phyloP scores from a whole-genome alignment of 2,888 invertebrate species.

The Conchocele bisecta region DNA sequence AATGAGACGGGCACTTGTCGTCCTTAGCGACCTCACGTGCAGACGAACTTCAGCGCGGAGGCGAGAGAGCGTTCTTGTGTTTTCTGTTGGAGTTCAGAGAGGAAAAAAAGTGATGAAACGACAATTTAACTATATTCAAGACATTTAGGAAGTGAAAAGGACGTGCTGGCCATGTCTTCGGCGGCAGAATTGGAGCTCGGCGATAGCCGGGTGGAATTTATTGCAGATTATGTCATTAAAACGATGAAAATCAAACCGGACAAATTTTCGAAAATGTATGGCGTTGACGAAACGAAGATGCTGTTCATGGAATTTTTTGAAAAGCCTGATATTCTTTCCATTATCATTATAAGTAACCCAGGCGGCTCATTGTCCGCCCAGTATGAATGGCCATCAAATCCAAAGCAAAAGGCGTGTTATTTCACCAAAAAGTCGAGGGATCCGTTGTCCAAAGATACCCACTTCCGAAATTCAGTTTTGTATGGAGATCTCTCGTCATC shows the following conservation, averaged over 20 bases:
- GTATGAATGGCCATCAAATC: conserved; percentile 91
- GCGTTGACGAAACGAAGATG: conserved; percentile 78
- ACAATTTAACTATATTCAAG: no score
- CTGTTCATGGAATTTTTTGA: conserved; percentile 80
- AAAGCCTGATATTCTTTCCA: conserved; percentile 71
- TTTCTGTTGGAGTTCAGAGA: no score
- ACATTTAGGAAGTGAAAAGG: no score
- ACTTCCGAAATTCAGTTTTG: conserved; percentile 87
- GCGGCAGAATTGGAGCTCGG: conserved; percentile 76
- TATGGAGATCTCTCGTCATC: conserved; percentile 93
- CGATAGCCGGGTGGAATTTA: conserved; percentile 91
- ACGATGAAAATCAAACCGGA: conserved; percentile 94
- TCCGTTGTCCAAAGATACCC: conserved; percentile 85
- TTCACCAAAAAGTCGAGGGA: conserved; percentile 90
- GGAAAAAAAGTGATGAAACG: no score
- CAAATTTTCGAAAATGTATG: conserved; percentile 92
- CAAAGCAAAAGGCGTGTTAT: conserved; percentile 85
- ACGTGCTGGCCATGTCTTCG: no score
- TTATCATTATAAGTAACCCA: conserved; percentile 64
- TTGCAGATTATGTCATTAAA: conserved; percentile 88
- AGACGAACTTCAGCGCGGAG: no score
- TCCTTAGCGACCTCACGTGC: no score
- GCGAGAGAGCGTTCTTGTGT: no score
- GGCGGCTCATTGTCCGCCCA: conserved; percentile 88
- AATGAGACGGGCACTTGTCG: no score